Conservation (phyloP, 2,888 invertebrate genomes). For the Polyploca ridens region DNA sequence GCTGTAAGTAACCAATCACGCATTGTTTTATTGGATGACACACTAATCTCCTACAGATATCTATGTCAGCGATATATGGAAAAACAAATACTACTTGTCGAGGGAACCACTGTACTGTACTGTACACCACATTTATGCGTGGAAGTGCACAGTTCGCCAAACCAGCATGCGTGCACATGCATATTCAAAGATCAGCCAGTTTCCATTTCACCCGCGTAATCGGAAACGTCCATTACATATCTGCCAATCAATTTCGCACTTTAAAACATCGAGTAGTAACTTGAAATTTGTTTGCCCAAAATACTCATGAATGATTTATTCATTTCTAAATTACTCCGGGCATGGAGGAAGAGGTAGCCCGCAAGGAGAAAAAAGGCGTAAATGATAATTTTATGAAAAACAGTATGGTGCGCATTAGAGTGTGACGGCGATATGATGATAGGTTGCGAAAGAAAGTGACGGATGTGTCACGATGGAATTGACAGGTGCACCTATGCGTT, state of each 20-base stretch:
- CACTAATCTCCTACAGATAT: neutral
- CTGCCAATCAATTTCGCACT: slow-evolving; percentile 56
- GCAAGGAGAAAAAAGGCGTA: slow-evolving; percentile 53
- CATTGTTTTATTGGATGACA: no score
- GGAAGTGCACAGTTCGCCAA: slow-evolving; percentile 55
- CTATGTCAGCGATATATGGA: slow-evolving; percentile 14
- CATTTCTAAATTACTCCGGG: slow-evolving; percentile 67
- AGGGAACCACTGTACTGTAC: slow-evolving; percentile 22
- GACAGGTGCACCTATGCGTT: slow-evolving; percentile 57
- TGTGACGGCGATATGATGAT: slow-evolving; percentile 62
- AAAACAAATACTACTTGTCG: slow-evolving; percentile 44
- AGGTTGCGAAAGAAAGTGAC: slow-evolving; percentile 64
- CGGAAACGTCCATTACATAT: slow-evolving; percentile 58
- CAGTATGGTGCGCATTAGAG: slow-evolving; percentile 63
- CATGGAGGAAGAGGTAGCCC: slow-evolving; percentile 66
- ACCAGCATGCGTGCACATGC: slow-evolving; percentile 64
- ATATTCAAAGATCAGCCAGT: slow-evolving; percentile 79
- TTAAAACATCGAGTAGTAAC: slow-evolving; percentile 42
- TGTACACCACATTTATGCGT: slow-evolving; percentile 17
- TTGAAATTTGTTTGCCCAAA: slow-evolving; percentile 35
- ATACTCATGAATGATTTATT: slow-evolving; percentile 62
- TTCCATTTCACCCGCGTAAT: slow-evolving; percentile 80
- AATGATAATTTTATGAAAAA: slow-evolving; percentile 48
- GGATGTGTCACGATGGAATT: slow-evolving; percentile 49
- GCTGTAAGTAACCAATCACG: neutral